Conservation (phyloP, 1,140 invertebrate species). For the Apis laboriosa region DNA sequence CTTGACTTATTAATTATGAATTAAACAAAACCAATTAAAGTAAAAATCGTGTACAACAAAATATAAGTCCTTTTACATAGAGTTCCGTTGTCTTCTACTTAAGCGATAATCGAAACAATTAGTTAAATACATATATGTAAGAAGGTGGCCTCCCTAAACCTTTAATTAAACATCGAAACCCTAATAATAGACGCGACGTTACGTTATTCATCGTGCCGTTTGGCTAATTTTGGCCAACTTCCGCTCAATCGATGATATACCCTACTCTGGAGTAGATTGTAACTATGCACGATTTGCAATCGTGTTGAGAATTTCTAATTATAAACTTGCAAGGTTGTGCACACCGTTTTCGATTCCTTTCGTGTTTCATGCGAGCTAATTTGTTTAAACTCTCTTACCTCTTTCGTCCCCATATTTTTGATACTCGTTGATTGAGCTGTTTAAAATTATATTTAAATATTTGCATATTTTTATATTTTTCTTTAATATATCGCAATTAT, state of each 20-base stretch:
- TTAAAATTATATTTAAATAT: too few relatives aligned
- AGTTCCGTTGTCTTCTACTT: conserved; percentile 9
- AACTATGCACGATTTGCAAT: conserved; percentile 14
- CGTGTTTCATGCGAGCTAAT: background rate
- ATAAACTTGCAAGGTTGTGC: conserved; percentile 25
- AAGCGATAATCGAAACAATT: background rate
- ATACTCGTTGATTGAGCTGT: too few relatives aligned
- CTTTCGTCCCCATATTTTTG: background rate
- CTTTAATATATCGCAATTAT: too few relatives aligned
- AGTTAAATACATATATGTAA: conserved; percentile 4
- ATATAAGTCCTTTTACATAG: too few relatives aligned
- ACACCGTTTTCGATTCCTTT: background rate
- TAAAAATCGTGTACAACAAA: too few relatives aligned
- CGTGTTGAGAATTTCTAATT: conserved; percentile 39
- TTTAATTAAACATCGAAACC: conserved; percentile 29
- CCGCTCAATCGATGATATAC: background rate
- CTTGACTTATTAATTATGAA: too few relatives aligned
- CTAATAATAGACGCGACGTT: conserved; percentile 29
- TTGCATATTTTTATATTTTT: too few relatives aligned
- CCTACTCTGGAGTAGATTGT: background rate
- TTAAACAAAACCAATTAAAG: too few relatives aligned
- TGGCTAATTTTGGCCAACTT: conserved; percentile 22
- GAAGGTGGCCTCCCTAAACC: background rate
- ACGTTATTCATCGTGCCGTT: conserved; percentile 15
- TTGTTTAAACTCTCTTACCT: background rate